Evolutionary conservation across 2,797 vertebrate genomes (phyloP), one percentile per base, ranked within the genome.

Genomic region (Lateolabrax maculatus): DNA sequence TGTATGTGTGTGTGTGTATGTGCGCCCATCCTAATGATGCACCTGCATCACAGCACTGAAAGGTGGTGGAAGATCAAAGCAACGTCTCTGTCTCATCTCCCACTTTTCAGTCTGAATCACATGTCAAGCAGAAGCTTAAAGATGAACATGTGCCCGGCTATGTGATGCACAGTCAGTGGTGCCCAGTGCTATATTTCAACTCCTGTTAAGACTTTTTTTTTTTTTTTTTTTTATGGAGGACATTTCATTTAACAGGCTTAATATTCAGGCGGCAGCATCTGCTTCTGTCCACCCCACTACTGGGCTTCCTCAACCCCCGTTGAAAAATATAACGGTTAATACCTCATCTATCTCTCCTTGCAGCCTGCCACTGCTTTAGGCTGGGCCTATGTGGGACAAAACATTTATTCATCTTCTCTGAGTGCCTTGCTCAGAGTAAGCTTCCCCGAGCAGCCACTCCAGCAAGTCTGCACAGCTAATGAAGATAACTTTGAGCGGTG

Each of bases 341-440:
- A 88, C 87, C 88, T 91, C 89, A 92, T 95, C 93, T 85, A 92
- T 94, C 90, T 92, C 66, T 75, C 74, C 68, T 71, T 36, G 80
- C 88, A 87, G 92, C 77, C 92, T 80, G 80, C 84, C 86, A 55
- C 89, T 43, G 90, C 88, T 91, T 75, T 65, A 79, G 86, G 81
- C 87, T 2, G 76, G 79, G 84, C 84, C 91, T 89, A 89, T 92
- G 90, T 90, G 91, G 92, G 92, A 91, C 91, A 93, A 87, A 88
- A 93, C 90, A 88, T 91, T 87, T 93, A 94, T 93, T 93, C 88
- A 92, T 95, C 91, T 89, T 83, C 80, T 84, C 79, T 71, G 89
- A 90, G 84, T 86, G 89, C 88, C 86, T 89, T 88, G 87, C 90
- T 90, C 85, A 84, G 70, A 89, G 89, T 92, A 90, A 84, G 81